phyloP scores from a whole-genome alignment of 1,140 invertebrate species.

The Musca vetustissima region DNA sequence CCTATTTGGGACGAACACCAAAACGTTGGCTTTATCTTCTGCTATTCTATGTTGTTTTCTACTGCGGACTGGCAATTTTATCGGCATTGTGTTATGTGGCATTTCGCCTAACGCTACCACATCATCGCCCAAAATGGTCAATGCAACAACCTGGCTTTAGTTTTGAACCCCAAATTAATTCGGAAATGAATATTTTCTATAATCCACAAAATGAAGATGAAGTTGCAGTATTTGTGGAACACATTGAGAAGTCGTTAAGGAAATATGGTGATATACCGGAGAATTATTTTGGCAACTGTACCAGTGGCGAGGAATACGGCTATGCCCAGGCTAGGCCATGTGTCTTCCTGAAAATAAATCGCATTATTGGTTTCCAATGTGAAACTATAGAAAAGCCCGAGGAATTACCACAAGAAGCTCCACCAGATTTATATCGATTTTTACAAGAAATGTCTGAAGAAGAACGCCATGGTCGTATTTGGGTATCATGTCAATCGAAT shows the following conservation, averaged over 20 bases:
- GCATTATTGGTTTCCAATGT: not conserved
- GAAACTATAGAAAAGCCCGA: not conserved
- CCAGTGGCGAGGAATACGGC: not conserved
- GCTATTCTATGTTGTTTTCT: not conserved
- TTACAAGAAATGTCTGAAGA: not conserved
- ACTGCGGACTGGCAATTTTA: not conserved
- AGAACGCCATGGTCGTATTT: not conserved
- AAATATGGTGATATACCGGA: not conserved
- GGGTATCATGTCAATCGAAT: not conserved
- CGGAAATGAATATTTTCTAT: not conserved
- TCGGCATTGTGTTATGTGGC: not conserved
- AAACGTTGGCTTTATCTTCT: not conserved
- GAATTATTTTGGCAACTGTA: not conserved
- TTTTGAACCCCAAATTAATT: not conserved
- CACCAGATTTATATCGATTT: not conserved
- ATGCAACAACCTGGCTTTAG: slow-evolving; percentile 8
- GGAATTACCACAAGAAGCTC: not conserved
- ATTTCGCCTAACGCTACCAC: not conserved
- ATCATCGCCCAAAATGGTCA: not conserved
- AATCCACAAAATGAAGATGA: not conserved
- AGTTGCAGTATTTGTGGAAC: not conserved
- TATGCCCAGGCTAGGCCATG: not conserved
- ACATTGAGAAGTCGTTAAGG: not conserved
- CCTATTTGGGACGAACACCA: not conserved
- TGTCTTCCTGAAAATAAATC: slow-evolving; percentile 11